Evolutionary conservation across 1,140 invertebrate genomes (phyloP), one percentile per base, ranked within the genome.

Genomic region (Philaenus spumarius): DNA sequence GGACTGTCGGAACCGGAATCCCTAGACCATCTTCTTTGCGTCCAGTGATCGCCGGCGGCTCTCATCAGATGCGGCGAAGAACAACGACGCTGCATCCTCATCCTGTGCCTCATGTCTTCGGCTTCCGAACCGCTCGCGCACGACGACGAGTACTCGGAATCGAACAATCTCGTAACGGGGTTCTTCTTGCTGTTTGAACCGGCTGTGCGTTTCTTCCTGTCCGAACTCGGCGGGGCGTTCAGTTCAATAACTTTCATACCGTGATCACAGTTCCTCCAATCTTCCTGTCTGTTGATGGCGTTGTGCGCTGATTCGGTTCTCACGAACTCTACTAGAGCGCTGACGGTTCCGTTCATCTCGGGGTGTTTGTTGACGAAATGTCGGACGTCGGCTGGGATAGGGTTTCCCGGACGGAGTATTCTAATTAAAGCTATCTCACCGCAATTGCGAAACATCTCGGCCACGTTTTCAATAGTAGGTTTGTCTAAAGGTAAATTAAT

Each of bases 321-420:
- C 50, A 90, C 87, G 70, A 94, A 97, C 75, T 95, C 92, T 40
- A 95, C 82, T 62, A 95, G 77, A 7, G 92, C 92, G 74, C 89
- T 93, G 59, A 92, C 85, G 67, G 87, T 82, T 60, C 85, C 86
- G 56, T 81, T 81, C 69, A 93, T 77, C 69, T 92, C 90, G n/a
- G 90, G 90, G 69, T 93, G 88, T 70, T 92, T 94, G 68, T 89
- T 87, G 62, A 90, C 84, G 66, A 93, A 90, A 71, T 90, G 88
- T 54, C 90, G 83, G 15, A 94, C 86, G 73, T 95, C 91, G 20
- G 89, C 84, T 3, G 91, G 91, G 42, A 93, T 83, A 14, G 89
- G 85, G 73, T 90, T 90, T 22, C 91, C 90, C 0, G 92, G 90
- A 54, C 87, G 79, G 14, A 95, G 75, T 40, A 95, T 86, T 45